A percentile compares a stretch with the other conserved stretches of the same genome.
phyloP scores from a whole-genome alignment of 2,797 vertebrate genomes.

The Enoplosus armatus region DNA sequence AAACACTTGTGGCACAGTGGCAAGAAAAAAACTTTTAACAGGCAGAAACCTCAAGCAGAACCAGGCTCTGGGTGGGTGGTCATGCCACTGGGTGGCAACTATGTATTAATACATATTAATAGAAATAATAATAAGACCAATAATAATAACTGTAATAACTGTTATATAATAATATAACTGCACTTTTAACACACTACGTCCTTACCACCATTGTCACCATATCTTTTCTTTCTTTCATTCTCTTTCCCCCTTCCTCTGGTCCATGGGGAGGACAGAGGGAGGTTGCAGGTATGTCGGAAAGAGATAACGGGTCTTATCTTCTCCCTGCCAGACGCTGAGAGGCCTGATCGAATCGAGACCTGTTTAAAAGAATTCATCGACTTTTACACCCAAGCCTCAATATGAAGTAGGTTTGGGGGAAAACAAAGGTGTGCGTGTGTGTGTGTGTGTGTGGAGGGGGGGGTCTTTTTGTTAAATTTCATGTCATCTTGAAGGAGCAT shows the following conservation, averaged over 20 bases:
- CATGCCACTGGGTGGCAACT: too few species aligned
- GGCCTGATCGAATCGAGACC: constrained; percentile 80
- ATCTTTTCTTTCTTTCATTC: constrained; percentile 27
- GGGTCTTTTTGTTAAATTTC: constrained; percentile 30
- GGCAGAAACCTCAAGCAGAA: too few species aligned
- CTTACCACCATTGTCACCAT: background rate
- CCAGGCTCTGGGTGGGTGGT: too few species aligned
- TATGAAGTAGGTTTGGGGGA: constrained; percentile 50
- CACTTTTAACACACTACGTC: background rate
- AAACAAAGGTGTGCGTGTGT: constrained; percentile 55
- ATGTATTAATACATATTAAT: too few species aligned
- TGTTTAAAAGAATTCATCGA: constrained; percentile 83
- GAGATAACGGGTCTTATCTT: constrained; percentile 87
- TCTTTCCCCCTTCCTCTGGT: constrained; percentile 28
- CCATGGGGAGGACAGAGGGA: constrained; percentile 61
- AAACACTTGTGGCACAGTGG: too few species aligned
- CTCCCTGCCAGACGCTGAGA: constrained; percentile 77
- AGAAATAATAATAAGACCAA: too few species aligned
- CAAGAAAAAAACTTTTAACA: too few species aligned
- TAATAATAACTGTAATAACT: too few species aligned
- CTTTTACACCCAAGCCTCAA: constrained; percentile 74
- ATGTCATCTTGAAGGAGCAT: constrained; percentile 36
- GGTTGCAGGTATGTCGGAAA: constrained; percentile 70
- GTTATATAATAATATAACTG: too few species aligned
- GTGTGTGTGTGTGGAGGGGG: constrained; percentile 24